Evolutionary conservation across 2,888 invertebrate genomes (phyloP).

Genomic region (Netelia inedita): DNA sequence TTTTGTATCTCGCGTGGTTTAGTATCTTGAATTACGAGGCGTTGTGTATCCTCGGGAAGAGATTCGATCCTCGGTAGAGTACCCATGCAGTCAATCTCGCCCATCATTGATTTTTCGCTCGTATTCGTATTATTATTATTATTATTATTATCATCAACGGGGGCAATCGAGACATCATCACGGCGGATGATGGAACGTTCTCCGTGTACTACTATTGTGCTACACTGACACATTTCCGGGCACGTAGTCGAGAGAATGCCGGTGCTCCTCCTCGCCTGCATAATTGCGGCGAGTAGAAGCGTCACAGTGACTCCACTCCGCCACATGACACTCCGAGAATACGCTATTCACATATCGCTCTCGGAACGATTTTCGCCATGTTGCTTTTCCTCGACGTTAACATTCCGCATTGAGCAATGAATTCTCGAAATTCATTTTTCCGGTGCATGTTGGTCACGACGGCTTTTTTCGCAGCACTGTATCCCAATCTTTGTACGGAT

Average conservation of each 20-base stretch:
- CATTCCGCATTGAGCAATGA: background rate
- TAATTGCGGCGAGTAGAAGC: constrained; percentile 82
- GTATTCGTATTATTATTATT: background rate
- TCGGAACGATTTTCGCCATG: constrained; percentile 47
- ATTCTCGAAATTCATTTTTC: background rate
- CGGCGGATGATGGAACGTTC: background rate
- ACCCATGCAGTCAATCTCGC: constrained; percentile 57
- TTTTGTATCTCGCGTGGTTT: constrained; percentile 74
- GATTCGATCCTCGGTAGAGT: constrained; percentile 63
- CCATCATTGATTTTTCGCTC: constrained; percentile 66
- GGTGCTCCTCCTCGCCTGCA: constrained; percentile 78
- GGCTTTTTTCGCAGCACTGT: too few relatives aligned
- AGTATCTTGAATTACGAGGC: constrained; percentile 70
- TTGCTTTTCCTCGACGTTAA: constrained; percentile 52
- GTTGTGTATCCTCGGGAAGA: constrained; percentile 65
- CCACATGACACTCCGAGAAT: constrained; percentile 74
- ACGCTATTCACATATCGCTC: constrained; percentile 54
- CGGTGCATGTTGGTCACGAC: background rate
- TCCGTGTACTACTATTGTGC: background rate
- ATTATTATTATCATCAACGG: background rate
- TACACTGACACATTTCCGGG: constrained; percentile 80
- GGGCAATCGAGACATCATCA: background rate
- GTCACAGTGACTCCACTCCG: constrained; percentile 76
- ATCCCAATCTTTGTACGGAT: too few relatives aligned
- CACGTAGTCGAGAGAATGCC: constrained; percentile 74